Evolutionary conservation across 2,888 invertebrate genomes (phyloP), one percentile per base, ranked within the genome.

Genomic region (Metallyticus violacea): DNA sequence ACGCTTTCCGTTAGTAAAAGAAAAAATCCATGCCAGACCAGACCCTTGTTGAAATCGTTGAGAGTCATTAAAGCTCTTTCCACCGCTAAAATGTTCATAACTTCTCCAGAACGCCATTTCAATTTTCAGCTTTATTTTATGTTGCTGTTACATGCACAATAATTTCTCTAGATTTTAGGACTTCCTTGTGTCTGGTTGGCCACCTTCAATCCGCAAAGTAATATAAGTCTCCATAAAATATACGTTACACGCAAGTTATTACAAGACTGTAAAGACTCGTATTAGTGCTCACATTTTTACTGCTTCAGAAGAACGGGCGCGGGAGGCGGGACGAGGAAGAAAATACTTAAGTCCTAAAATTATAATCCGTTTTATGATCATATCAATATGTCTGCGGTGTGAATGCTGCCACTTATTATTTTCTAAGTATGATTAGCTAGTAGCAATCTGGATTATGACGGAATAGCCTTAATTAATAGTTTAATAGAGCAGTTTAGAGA

Each of bases 401-500:
- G 40, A 62, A n/a, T 27, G 29, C 85, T 22, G 25, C 28, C 85
- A 85, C 85, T 83, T 81, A 81, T 80, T 81, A 85, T 81, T 87
- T 85, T 81, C 29, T 83, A 79, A 78, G 80, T 83, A 81, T 83
- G 84, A 87, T 87, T 86, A 86, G 84, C 79, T 85, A 9, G 27
- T 25, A 15, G 85, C 22, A 26, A 26, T 62, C 30, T 78, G 25
- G 40, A 25, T 25, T 40, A 30, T 30, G 25, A 25, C 5, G 26
- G n/a, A 26, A 7, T 15, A 30, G 77, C 26, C 28, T 22, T 40
- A 26, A 87, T 87, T 82, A 87, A 87, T 87, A 82, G 87, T 83
- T 87, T 85, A 85, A 85, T 87, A 83, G 40, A 85, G 85, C 83
- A 79, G 83, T 82, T 27, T 26, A 86, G 83, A 86, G n/a, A 77